Evolutionary conservation across 2,888 invertebrate species (phyloP), one percentile per base, ranked within the genome.

Genomic region (Eubasilissa splendida): DNA sequence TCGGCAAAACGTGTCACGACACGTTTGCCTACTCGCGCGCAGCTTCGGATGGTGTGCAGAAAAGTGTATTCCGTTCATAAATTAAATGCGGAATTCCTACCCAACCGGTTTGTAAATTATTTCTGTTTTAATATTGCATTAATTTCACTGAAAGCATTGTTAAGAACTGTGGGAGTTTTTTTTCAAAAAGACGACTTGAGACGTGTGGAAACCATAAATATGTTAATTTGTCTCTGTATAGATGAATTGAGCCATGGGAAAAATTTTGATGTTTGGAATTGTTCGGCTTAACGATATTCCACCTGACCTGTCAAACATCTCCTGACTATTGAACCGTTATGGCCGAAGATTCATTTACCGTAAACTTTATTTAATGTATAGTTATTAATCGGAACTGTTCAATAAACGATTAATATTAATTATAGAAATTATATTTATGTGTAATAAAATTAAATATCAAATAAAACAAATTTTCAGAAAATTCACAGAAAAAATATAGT

Each of bases 111-210:
- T 70, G 52, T 4, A 53, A 9, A 70, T 42, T 70, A 70, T 70
- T 70, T 70, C 53, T 70, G 70, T 70, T 70, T 70, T 70, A 70
- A 70, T 70, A 70, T 70, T 31, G 70, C 70, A 70, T 70, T 70
- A 70, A 53, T 70, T 70, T 53, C 70, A 70, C 53, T 53, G 70
- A 70, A 70, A 70, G 70, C 70, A 70, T 70, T 70, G 70, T 70
- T 70, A 70, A 70, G 70, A 11, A 70, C 70, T 70, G 54, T 70
- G 70, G 53, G 70, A 70, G 70, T 8, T n/a, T 58, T 58, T 58
- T 58, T 58, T 42, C 42, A 8, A 58, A 22, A 8, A 70, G 70
- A 70, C 22, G 70, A 54, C 7, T 14, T 4, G 31, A 54, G 58
- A 58, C 3, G 70, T 70, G 70, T 70, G 70, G 70, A 70, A 70